A percentile compares a stretch with the other conserved stretches of the same genome.
Evolutionary conservation across 2,113 vertebrate genomes (phyloP).

Genomic region (zebrafish (Danio rerio)): GRCz12tu NC_133191.1:6711001-6711500

Average conservation of each 20-base stretch:
- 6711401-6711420: no score
- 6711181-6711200: neutral
- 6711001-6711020: conserved; percentile 86
- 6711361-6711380: neutral
- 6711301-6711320: neutral
- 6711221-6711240: neutral
- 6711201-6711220: neutral
- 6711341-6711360: neutral
- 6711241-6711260: neutral
- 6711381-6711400: no score
- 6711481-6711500: no score
- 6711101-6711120: conserved; percentile 65
- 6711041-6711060: conserved; percentile 75
- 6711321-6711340: neutral
- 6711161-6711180: conserved; percentile 56
- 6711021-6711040: conserved; percentile 75
- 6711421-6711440: no score
- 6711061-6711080: conserved; percentile 76
- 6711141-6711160: neutral
- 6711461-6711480: no score
- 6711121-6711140: neutral
- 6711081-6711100: conserved; percentile 72
- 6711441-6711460: no score
- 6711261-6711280: neutral
- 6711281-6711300: neutral